Evolutionary conservation across 2,888 invertebrate genomes (phyloP), one percentile per base, ranked within the genome.

Genomic region (Polydrusus cervinus): DNA sequence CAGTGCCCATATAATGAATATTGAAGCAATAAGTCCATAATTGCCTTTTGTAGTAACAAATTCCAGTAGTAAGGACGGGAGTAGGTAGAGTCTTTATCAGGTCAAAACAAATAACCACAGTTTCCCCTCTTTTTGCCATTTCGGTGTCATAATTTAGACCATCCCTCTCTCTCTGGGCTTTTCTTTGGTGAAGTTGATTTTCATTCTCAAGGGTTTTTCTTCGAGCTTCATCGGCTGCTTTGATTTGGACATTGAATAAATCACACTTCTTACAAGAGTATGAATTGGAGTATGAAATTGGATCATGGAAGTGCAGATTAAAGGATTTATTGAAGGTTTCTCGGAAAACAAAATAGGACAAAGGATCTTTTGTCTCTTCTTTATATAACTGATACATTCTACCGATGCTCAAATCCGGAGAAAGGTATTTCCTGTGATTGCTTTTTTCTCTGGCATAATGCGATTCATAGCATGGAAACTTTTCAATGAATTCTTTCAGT

Each of bases 51-150:
- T 82, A 82, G 75, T 82, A 82, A 45, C 65, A 71, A 40, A 81
- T 77, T 64, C 80, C 80, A 25, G 81, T 80, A 40, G 77, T 77
- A 34, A 81, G 40, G 16, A 80, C 80, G 40, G 81, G 82, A 55
- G 81, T 82, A n/a, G 82, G 80, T 66, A 81, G 68, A 53, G 81
- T 81, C 68, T 81, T 82, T 80, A 81, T 80, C 34, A 82, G 68
- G 66, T 82, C 82, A 77, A 83, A 83, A 57, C 71, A 65, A 40
- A 81, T 75, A n/a, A 70, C 20, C 5, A 77, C 43, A 34, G 40
- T 70, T 16, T 73, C 65, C 57, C 51, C 69, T 30, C 43, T 57
- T 66, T 71, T 74, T 70, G 68, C 55, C 14, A 71, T n/a, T 3
- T 66, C 30, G 30, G 65, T 67, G 73, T 79, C 78, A 34, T 67